phyloP scores from a whole-genome alignment of 1,140 invertebrate genomes.

The Prorops nasuta region DNA sequence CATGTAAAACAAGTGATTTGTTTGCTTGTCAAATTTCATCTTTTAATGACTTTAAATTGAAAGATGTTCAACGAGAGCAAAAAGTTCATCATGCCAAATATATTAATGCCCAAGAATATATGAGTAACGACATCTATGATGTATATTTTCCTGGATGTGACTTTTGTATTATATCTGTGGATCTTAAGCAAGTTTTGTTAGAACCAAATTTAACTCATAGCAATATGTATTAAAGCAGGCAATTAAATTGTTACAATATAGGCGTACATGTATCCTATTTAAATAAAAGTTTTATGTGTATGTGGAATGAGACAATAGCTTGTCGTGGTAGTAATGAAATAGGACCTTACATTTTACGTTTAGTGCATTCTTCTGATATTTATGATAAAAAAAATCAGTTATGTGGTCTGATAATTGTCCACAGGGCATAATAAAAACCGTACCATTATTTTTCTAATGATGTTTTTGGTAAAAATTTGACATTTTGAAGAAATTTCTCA shows the following conservation, averaged over 20 bases:
- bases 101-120: too few relatives aligned
- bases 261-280: background rate
- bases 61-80: too few relatives aligned
- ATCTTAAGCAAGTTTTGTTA: background rate
- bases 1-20: too few relatives aligned
- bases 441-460: too few relatives aligned
- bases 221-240: conserved; percentile 1
- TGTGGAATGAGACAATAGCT: background rate
- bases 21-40: too few relatives aligned
- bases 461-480: conserved; percentile 2
- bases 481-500: too few relatives aligned
- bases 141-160: too few relatives aligned
- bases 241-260: background rate
- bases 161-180: too few relatives aligned
- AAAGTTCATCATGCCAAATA: too few relatives aligned
- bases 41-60: too few relatives aligned
- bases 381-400: background rate
- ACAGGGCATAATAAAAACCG: conserved; percentile 4
- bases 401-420: conserved; percentile 3
- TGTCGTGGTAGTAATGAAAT: background rate
- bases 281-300: background rate
- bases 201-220: background rate
- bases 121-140: too few relatives aligned
- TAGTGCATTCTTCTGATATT: background rate
- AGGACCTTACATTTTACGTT: background rate